A percentile compares a stretch with the other conserved stretches of the same genome.
phyloP scores from a whole-genome alignment of 2,113 vertebrate species.

The Oreochromis spilurus region DNA sequence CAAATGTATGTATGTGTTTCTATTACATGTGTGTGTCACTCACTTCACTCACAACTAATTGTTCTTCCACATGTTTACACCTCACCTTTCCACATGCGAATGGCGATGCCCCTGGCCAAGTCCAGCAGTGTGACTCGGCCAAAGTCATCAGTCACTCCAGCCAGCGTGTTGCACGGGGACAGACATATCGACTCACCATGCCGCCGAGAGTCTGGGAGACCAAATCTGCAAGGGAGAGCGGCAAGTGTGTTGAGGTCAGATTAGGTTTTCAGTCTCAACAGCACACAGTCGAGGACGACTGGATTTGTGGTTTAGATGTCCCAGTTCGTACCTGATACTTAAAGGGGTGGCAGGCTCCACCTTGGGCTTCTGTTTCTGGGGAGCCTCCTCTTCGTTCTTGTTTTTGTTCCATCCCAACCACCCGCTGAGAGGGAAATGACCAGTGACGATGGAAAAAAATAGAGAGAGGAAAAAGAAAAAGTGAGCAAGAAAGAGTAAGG shows the following conservation, averaged over 20 bases:
- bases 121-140: slow-evolving; percentile 90
- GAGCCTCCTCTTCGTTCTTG: slow-evolving; percentile 85
- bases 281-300: accelerated
- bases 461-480: background rate
- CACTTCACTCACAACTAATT: background rate
- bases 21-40: background rate
- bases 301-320: background rate
- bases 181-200: slow-evolving; percentile 92
- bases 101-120: slow-evolving; percentile 83
- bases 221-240: slow-evolving; percentile 76
- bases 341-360: slow-evolving; percentile 89
- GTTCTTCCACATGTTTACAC: background rate
- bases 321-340: slow-evolving; percentile 79
- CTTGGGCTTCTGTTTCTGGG: slow-evolving; percentile 91
- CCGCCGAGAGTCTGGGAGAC: slow-evolving; percentile 93
- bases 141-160: slow-evolving; percentile 96
- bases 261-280: accelerated
- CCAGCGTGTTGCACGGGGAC: slow-evolving; percentile 91
- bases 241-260: background rate
- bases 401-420: slow-evolving; percentile 93
- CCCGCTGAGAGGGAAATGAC: slow-evolving; percentile 72
- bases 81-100: slow-evolving; percentile 98
- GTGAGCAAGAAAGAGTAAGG: background rate
- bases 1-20: background rate
- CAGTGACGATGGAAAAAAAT: background rate